Conservation (phyloP, 2,113 vertebrate species). For the Nesogale talazaci region DNA sequence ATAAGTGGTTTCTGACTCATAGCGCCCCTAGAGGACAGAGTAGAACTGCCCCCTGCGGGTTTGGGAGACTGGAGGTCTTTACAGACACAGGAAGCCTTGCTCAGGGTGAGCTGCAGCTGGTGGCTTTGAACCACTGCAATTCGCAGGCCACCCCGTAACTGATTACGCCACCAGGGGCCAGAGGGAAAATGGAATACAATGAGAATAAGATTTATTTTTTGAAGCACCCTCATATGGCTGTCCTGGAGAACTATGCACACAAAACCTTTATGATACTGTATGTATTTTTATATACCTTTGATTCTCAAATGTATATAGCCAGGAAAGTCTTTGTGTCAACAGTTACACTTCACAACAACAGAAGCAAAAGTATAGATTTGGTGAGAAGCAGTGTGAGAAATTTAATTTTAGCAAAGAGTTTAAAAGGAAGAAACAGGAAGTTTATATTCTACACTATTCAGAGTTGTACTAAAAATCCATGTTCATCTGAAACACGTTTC, state of each 20-base stretch:
- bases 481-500: neutral
- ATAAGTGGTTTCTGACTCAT: no score
- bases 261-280: neutral
- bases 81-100: no score
- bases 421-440: neutral
- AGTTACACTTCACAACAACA: neutral
- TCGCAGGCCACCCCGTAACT: no score
- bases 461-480: no score
- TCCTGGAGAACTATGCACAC: neutral
- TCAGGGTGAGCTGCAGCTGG: no score
- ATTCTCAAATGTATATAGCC: neutral
- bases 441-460: neutral
- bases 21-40: no score
- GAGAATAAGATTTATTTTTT: no score
- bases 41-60: no score
- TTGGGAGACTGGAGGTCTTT: no score
- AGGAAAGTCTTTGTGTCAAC: neutral
- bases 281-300: neutral
- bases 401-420: neutral
- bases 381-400: neutral
- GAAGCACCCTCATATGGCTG: neutral
- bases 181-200: no score
- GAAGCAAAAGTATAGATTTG: neutral
- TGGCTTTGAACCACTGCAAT: no score
- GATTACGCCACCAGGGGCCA: no score